A percentile compares a stretch with the other conserved stretches of the same genome.
Evolutionary conservation across 2,797 vertebrate species (phyloP).

Genomic region (Karalla daura): DNA sequence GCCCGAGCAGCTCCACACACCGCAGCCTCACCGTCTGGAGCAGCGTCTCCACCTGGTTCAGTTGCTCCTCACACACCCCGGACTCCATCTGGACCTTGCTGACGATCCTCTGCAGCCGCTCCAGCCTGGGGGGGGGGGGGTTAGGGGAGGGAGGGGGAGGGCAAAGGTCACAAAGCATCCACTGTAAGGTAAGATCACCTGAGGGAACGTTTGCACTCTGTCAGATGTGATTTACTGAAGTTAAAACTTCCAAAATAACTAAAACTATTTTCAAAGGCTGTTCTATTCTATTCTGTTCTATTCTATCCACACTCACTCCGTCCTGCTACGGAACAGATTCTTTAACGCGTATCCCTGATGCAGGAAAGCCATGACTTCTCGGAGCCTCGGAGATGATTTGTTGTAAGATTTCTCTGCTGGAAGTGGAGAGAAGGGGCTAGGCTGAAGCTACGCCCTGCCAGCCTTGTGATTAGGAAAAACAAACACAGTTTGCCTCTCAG

Average conservation of each 20-base stretch:
- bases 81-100: constrained; percentile 97
- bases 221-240: not conserved
- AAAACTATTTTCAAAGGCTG: no score
- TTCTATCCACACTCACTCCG: constrained; percentile 77
- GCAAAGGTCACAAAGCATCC: constrained; percentile 53
- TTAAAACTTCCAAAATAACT: not conserved
- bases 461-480: constrained; percentile 58
- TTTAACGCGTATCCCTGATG: constrained; percentile 75
- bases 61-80: constrained; percentile 94
- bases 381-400: not conserved
- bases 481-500: constrained; percentile 30
- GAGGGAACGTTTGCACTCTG: not conserved
- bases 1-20: no score
- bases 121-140: constrained; percentile 84
- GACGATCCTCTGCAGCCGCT: constrained; percentile 93
- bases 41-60: constrained; percentile 92
- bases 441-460: constrained; percentile 56
- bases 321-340: constrained; percentile 57
- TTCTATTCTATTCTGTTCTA: no score
- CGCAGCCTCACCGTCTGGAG: constrained; percentile 93
- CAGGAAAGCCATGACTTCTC: constrained; percentile 83
- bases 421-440: not conserved
- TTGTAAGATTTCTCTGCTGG: not conserved
- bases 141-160: not conserved
- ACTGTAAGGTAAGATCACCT: not conserved